phyloP scores from a whole-genome alignment of 2,797 vertebrate genomes.

The Enteromius anoplus region DNA sequence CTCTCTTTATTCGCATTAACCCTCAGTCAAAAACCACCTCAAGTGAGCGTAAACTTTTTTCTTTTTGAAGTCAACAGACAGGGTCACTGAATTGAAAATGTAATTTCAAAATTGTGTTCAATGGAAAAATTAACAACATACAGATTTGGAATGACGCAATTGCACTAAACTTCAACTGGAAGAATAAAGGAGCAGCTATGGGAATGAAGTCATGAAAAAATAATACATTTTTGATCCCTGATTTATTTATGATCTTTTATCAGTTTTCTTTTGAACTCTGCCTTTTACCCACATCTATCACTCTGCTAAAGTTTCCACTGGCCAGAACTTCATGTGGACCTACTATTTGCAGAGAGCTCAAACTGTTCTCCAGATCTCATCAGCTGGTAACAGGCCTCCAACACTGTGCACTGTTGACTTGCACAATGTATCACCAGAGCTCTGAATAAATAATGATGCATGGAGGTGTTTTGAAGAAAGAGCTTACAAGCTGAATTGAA shows the following conservation, averaged over 20 bases:
- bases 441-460: slow-evolving; percentile 54
- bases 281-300: slow-evolving; percentile 22
- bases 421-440: slow-evolving; percentile 38
- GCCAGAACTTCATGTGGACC: background rate
- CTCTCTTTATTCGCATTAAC: no score
- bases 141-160: background rate
- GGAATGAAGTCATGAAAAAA: slow-evolving; percentile 1
- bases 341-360: slow-evolving; percentile 14
- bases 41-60: no score
- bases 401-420: slow-evolving; percentile 49
- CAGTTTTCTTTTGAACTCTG: slow-evolving; percentile 15
- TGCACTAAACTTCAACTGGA: background rate
- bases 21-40: no score
- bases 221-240: background rate
- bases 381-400: slow-evolving; percentile 17
- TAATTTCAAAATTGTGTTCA: background rate
- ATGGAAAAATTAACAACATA: background rate
- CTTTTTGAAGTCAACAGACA: background rate
- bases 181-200: background rate
- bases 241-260: slow-evolving; percentile 5
- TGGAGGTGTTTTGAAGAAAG: slow-evolving; percentile 45
- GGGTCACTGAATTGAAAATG: background rate
- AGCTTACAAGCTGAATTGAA: slow-evolving; percentile 38
- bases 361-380: slow-evolving; percentile 36
- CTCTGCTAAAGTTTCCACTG: slow-evolving; percentile 15